phyloP scores from a whole-genome alignment of 1,140 invertebrate species.

The Zaprionus africanus region DNA sequence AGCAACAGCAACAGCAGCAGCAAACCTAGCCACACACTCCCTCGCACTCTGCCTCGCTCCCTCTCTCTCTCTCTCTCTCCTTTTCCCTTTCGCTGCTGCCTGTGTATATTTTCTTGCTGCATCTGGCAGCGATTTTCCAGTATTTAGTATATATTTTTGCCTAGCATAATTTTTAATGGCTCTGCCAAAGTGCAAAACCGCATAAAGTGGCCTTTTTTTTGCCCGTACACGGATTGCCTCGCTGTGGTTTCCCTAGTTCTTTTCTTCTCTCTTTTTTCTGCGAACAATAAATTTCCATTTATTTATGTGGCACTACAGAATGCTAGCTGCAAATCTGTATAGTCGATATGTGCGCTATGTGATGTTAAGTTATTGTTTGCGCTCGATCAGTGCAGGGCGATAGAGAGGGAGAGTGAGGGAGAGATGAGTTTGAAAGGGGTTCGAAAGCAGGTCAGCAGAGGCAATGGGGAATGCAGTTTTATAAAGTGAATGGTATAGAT shows the following conservation, averaged over 20 bases:
- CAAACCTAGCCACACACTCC: constrained; percentile 6
- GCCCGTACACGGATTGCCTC: constrained; percentile 9
- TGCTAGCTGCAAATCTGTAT: constrained; percentile 49
- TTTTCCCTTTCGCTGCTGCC: not conserved
- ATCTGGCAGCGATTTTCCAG: constrained; percentile 35
- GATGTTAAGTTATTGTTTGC: constrained; percentile 23
- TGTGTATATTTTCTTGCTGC: constrained; percentile 29
- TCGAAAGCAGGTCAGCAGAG: not conserved
- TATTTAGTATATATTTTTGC: constrained; percentile 40
- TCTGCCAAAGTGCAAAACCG: constrained; percentile 74
- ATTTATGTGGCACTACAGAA: constrained; percentile 71
- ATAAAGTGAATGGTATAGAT: not conserved
- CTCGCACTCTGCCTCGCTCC: not conserved
- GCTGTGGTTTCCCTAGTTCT: constrained; percentile 25
- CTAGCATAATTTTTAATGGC: constrained; percentile 75
- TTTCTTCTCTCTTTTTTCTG: constrained; percentile 25
- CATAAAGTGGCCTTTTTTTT: constrained; percentile 66
- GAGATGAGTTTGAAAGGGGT: not conserved
- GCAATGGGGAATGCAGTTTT: not conserved
- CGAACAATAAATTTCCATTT: constrained; percentile 69
- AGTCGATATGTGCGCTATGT: constrained; percentile 11
- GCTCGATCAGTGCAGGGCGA: constrained; percentile 1
- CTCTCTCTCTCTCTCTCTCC: constrained; percentile 7
- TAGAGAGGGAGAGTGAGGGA: not conserved
- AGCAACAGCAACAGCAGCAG: not conserved